Conservation (phyloP, 2,113 vertebrate species). For the Python bivittatus region DNA sequence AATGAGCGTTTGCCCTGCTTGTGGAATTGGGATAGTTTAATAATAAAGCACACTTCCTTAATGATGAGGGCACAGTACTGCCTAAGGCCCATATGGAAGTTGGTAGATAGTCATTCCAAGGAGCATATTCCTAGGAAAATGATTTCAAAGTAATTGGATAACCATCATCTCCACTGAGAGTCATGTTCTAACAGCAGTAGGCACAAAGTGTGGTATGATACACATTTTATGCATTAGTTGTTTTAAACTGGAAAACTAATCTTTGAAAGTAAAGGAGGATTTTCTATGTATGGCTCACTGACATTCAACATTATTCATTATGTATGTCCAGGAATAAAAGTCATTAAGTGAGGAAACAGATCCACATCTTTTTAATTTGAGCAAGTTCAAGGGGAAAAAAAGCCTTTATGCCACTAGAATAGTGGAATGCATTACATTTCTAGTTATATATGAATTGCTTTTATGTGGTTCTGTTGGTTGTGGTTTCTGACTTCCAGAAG, state of each 20-base stretch:
- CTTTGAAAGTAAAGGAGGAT: not conserved
- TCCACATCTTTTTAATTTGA: not conserved
- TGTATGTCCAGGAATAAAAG: not conserved
- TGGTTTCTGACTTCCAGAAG: not conserved
- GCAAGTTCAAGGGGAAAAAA: not conserved
- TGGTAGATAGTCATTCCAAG: not conserved
- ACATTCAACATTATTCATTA: not conserved
- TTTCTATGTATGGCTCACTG: not conserved
- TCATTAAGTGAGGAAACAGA: not conserved
- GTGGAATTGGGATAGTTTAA: not conserved
- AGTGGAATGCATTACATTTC: not conserved
- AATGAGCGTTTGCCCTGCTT: not conserved
- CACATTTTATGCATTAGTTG: not conserved
- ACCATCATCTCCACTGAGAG: not conserved
- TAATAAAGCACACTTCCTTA: not conserved
- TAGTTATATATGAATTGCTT: not conserved
- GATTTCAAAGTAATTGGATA: not conserved
- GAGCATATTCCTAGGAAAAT: not conserved
- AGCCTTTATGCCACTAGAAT: not conserved
- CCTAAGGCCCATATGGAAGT: not conserved
- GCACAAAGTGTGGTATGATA: not conserved
- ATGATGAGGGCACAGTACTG: not conserved
- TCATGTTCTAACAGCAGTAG: not conserved
- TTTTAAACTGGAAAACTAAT: not conserved
- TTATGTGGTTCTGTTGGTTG: not conserved